Evolutionary conservation across 2,888 invertebrate species (phyloP).

Genomic region (Stenoptilia bipunctidactyla): DNA sequence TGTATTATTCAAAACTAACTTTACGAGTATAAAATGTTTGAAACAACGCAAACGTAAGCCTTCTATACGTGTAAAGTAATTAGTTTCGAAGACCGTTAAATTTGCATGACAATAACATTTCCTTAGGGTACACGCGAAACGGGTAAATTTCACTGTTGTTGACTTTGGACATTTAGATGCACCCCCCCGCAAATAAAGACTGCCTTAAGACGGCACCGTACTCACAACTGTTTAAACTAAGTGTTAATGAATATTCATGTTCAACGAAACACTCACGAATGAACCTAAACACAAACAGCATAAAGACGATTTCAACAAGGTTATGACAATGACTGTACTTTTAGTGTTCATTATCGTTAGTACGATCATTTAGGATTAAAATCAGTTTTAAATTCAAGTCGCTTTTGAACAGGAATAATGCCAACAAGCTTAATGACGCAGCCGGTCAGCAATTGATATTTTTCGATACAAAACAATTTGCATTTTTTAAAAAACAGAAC

Average conservation of each 20-base stretch:
- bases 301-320: too few relatives aligned
- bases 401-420: too few relatives aligned
- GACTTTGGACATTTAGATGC: constrained; percentile 35
- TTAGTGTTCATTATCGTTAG: too few relatives aligned
- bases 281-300: too few relatives aligned
- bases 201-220: constrained; percentile 22
- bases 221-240: constrained; percentile 24
- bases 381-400: too few relatives aligned
- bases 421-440: too few relatives aligned
- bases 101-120: constrained; percentile 49
- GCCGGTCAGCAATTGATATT: too few relatives aligned
- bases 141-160: constrained; percentile 17
- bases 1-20: constrained; percentile 28
- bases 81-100: constrained; percentile 45
- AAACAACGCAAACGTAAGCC: constrained; percentile 43
- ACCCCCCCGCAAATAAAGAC: constrained; percentile 41
- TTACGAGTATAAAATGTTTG: constrained; percentile 39
- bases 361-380: too few relatives aligned
- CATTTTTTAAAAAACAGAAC: too few relatives aligned
- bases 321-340: too few relatives aligned
- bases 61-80: constrained; percentile 47
- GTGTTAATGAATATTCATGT: constrained; percentile 40
- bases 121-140: constrained; percentile 18
- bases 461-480: too few relatives aligned
- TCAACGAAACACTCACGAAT: not conserved